Percentiles rank a stretch among this genome's conserved stretches.
These are phyloP conservation scores for Hiodon tergisus DNA, from an alignment of 2,113 vertebrate species.

Conservation along the genomic window DNA sequence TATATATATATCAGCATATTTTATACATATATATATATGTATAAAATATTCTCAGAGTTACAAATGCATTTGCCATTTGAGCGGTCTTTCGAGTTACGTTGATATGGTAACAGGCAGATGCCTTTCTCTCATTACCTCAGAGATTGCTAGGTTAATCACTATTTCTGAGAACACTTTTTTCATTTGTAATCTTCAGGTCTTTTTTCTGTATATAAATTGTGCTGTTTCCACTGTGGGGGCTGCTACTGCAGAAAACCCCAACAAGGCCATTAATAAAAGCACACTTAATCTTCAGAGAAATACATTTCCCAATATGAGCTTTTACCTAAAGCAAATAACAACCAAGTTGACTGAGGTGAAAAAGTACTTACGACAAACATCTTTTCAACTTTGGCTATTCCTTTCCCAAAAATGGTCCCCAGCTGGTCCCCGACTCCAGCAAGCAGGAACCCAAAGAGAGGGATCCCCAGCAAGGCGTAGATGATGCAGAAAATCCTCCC, in stretches of 20 bases:
- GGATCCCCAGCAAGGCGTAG: conserved; percentile 95
- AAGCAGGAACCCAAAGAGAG: conserved; percentile 92
- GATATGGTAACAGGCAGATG: background rate
- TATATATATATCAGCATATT: no score
- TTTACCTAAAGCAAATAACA: background rate
- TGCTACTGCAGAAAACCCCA: background rate
- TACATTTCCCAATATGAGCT: background rate
- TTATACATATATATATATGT: no score
- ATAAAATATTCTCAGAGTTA: background rate
- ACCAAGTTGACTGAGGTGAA: background rate
- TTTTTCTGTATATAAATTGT: conserved; percentile 11
- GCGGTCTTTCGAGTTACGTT: background rate
- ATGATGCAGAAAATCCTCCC: conserved; percentile 97
- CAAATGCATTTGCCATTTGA: background rate
- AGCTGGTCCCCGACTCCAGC: conserved; percentile 96
- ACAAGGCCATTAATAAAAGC: no score
- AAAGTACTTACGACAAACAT: conserved; percentile 84
- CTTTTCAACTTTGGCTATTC: conserved; percentile 92
- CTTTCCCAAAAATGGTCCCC: conserved; percentile 96
- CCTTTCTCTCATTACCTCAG: background rate
- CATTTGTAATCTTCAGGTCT: no score
- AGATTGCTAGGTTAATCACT: no score
- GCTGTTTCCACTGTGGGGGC: conserved; percentile 1
- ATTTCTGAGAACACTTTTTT: no score
- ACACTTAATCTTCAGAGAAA: no score